Base-by-base conservation (phyloP, 2,888 invertebrate species). In the Aporophyla lueneburgensis region DNA sequence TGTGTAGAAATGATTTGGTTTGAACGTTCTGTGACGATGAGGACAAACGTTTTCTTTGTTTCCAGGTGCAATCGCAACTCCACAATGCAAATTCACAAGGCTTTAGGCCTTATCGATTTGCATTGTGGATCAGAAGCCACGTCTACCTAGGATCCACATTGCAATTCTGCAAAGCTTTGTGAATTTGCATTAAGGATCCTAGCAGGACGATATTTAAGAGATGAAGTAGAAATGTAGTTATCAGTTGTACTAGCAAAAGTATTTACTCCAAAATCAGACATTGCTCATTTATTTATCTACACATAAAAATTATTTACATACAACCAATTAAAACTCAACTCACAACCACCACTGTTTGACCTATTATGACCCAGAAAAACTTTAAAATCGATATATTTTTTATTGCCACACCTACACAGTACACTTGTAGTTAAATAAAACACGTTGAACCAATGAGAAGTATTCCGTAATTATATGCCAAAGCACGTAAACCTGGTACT, bases 381-480 rank as follows among this genome's bases (percentile, higher is more conserved):
- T 67, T 74, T 72, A 19, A 51, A 76, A 86, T 85, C 76, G 65
- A 86, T 85, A 80, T 49, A 51, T 33, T 66, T 53, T n/a, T 68
- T 72, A 85, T 74, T 59, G 59, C 61, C 14, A 73, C 74, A 81
- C 24, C 58, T 16, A 51, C 49, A 49, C 43, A 43, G 1, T 43
- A 62, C 79, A 80, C 56, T 56, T 76, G 82, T 79, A 62, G 58
- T 83, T 56, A 62, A 77, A 76, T 76, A 72, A 51, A 81, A 71
- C 71, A 80, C 16, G 70, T 76, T 16, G 10, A 33, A 76, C 77
- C 75, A 80, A 82, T 72, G 65, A 54, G 53, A 84, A 68, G 33
- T 78, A 84, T 82, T 82, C 21, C 27, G 56, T 86, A 86, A 86
- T 84, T 84, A 77, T 76, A 75, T 65, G 62, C 56, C 63, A 40